Base-by-base conservation (phyloP, 1,140 invertebrate genomes). In the Leptonema lineaticorne region DNA sequence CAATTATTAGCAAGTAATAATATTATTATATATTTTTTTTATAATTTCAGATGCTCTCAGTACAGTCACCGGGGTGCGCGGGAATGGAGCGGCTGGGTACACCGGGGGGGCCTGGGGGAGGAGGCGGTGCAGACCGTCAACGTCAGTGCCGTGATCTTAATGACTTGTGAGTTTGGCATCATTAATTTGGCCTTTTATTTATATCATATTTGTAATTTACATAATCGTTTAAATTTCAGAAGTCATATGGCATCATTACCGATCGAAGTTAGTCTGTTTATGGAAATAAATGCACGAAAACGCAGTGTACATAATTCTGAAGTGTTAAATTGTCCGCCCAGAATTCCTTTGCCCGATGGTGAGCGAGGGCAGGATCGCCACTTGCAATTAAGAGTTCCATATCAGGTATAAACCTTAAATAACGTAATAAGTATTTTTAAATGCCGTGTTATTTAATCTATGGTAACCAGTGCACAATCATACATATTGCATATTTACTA, bases 11-110 rank as follows among this genome's bases (percentile, higher is more conserved):
- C n/a, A n/a, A n/a, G n/a, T n/a, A n/a, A n/a, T n/a, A n/a, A n/a
- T n/a, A n/a, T n/a, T n/a, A n/a, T n/a, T n/a, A n/a, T n/a, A n/a
- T n/a, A n/a, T n/a, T n/a, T n/a, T n/a, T n/a, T n/a, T n/a, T n/a
- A n/a, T n/a, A n/a, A 41, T 85, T 86, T 74, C 83, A 86, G 85
- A 86, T 86, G 85, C 84, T 86, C 84, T 86, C 85, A 82, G 84
- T 86, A 79, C 84, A 86, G 84, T 83, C 84, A 78, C 84, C 84
- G 81, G 84, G 85, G 83, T 86, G 83, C 82, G 85, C 84, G 81
- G 85, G 85, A 80, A 86, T 86, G 85, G 85, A 86, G 83, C 83
- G 84, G 82, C 82, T 86, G 82, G 84, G 85, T 81, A 84, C 84
- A 84, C 83, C 84, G 78, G 84, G 78, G 76, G 79, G 79, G 74